phyloP scores from a whole-genome alignment of 1,140 invertebrate genomes.

The Ridgeia piscesae region DNA sequence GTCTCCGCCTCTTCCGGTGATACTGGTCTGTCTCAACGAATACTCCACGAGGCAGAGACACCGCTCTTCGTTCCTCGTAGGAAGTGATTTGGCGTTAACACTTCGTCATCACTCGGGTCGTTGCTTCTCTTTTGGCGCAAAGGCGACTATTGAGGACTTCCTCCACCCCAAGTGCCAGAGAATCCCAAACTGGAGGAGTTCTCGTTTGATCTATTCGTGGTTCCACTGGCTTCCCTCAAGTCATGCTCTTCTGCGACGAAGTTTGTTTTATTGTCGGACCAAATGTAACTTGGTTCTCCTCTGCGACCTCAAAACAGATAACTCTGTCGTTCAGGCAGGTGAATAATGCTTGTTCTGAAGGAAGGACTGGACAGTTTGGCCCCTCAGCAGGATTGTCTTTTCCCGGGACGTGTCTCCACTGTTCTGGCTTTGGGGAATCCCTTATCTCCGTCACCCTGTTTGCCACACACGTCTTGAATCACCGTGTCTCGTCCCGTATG shows the following conservation, averaged over 20 bases:
- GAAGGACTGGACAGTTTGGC: too few relatives aligned
- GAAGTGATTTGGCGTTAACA: too few relatives aligned
- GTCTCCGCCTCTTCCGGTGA: too few relatives aligned
- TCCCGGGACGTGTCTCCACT: not conserved
- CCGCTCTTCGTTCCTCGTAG: too few relatives aligned
- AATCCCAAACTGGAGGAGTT: not conserved
- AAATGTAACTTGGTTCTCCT: not conserved
- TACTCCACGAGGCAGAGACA: too few relatives aligned
- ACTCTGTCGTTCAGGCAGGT: not conserved
- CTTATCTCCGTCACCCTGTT: not conserved
- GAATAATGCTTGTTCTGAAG: not conserved
- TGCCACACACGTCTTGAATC: not conserved
- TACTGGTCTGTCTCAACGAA: too few relatives aligned
- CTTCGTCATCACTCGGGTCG: too few relatives aligned
- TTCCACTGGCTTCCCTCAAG: not conserved
- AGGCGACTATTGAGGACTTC: too few relatives aligned
- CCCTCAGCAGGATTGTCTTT: too few relatives aligned
- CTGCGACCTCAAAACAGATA: not conserved
- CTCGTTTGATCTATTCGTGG: not conserved
- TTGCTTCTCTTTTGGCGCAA: too few relatives aligned
- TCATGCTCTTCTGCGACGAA: not conserved
- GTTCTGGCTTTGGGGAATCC: not conserved
- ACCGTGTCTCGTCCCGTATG: conserved; percentile 12
- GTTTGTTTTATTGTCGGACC: conserved; percentile 2
- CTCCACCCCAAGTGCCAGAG: not conserved